phyloP scores from a whole-genome alignment of 92 coral and sea anemone species.

The Zoanthus gigantus region DNA sequence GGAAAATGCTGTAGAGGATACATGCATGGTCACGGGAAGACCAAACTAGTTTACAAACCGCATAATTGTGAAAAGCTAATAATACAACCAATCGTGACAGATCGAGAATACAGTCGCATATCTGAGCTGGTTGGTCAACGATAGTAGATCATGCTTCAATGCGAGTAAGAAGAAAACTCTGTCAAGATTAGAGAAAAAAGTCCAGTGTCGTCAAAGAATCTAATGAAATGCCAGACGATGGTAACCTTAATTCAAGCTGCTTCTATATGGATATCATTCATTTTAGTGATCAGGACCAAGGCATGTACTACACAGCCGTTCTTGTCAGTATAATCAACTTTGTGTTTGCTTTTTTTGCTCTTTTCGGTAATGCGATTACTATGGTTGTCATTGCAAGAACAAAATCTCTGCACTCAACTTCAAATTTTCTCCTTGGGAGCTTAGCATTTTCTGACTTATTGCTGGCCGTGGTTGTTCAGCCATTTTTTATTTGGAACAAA shows the following conservation, averaged over 20 bases:
- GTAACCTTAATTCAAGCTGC: conserved; percentile 37
- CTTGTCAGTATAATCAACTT: conserved; percentile 59
- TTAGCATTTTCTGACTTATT: conserved; percentile 62
- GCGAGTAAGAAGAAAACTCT: not conserved
- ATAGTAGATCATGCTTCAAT: conserved; percentile 5
- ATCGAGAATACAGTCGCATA: conserved; percentile 20
- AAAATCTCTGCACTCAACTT: conserved; percentile 62
- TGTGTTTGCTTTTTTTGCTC: conserved; percentile 52
- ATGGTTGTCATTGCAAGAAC: conserved; percentile 55
- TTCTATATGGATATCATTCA: conserved; percentile 59
- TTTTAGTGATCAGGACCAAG: conserved; percentile 22
- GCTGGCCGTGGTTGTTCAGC: conserved; percentile 62
- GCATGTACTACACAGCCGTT: conserved; percentile 57
- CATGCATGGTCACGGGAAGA: conserved; percentile 27
- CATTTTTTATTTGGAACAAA: conserved; percentile 63
- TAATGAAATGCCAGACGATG: conserved; percentile 36
- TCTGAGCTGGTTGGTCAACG: not conserved
- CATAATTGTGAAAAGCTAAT: conserved; percentile 14
- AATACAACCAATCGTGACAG: conserved; percentile 42
- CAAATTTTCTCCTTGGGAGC: conserved; percentile 69
- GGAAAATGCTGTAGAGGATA: conserved; percentile 24
- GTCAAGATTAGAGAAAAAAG: not conserved
- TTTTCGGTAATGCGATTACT: conserved; percentile 57
- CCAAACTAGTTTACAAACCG: conserved; percentile 22
- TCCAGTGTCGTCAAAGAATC: conserved; percentile 7